phyloP scores from a whole-genome alignment of 2,113 vertebrate species.

The Tachuris rubrigastra region DNA sequence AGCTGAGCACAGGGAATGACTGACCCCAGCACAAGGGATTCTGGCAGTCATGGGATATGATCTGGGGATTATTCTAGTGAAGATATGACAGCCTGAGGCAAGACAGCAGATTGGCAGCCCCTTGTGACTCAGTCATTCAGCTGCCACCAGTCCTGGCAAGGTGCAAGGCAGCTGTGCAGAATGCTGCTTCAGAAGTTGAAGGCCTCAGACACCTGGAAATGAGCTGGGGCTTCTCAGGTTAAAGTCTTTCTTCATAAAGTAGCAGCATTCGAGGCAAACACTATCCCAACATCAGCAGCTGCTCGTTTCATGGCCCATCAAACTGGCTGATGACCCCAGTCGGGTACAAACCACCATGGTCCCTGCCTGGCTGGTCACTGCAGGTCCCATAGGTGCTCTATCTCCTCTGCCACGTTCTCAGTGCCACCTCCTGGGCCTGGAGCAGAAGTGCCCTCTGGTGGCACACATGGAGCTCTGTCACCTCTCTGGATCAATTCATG shows the following conservation, averaged over 20 bases:
- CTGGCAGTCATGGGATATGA: neutral
- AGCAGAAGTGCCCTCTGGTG: slow-evolving; percentile 34
- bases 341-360: fast-evolving
- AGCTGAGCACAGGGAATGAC: neutral
- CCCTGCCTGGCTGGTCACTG: neutral
- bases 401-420: neutral
- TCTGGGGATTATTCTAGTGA: neutral
- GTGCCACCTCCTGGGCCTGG: neutral
- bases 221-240: neutral
- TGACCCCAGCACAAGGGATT: neutral
- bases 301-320: neutral
- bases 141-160: neutral
- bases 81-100: neutral
- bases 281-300: neutral
- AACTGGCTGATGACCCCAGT: neutral
- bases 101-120: neutral
- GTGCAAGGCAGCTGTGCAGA: neutral
- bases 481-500: too few species aligned
- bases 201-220: neutral
- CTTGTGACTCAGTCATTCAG: neutral
- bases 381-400: neutral
- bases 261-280: neutral
- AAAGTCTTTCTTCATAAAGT: neutral
- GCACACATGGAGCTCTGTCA: neutral
- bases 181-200: neutral